Base-by-base conservation (phyloP, 2,113 vertebrate species). In the Urocolius indicus region DNA sequence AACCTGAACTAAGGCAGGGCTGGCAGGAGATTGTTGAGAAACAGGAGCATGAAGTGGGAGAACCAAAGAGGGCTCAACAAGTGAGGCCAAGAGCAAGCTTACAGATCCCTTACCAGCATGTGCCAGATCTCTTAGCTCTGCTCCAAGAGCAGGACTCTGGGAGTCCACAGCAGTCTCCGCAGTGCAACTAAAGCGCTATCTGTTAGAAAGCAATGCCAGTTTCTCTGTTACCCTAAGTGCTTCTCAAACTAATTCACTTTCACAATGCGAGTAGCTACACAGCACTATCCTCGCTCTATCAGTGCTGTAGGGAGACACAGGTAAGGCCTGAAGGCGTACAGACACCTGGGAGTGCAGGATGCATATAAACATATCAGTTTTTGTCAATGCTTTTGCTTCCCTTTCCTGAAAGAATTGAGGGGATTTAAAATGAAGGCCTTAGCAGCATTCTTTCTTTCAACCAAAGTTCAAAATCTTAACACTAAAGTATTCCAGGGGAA, bases 21-120 rank as follows among this genome's bases (percentile, higher is more conserved):
- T 49, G 17, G n/a, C 20, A 26, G 4, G 32, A 54, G 36, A 81
- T 6, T 38, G 27, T 55, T 26, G 24, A 49, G 38, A 29, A 29
- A 29, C 49, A 57, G 43, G 6, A 79, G 11, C 0, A 0, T 2
- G 0, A 22, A 18, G 16, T 30, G 18, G 17, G 30, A 61, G 10
- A 61, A 38, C 41, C 59, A 45, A 30, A 43, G 49, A 46, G 19
- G 30, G 79, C 22, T 84, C 32, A 24, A 12, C 21, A 61, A n/a
- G 26, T 7, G 8, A 67, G 52, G n/a, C 71, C 20, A 13, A 62
- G 27, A 59, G 36, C 21, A 34, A 52, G n/a, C 54, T 63, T n/a
- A 73, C 59, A 32, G 38, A n/a, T 43, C 29, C 71, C 23, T 22
- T 22, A 11, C 22, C 9, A 29, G 36, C 38, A 55, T 0, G 1